These are phyloP conservation scores for Noctua fimbriata DNA, from an alignment of 2,888 invertebrate species.

Conservation along the genomic window DNA sequence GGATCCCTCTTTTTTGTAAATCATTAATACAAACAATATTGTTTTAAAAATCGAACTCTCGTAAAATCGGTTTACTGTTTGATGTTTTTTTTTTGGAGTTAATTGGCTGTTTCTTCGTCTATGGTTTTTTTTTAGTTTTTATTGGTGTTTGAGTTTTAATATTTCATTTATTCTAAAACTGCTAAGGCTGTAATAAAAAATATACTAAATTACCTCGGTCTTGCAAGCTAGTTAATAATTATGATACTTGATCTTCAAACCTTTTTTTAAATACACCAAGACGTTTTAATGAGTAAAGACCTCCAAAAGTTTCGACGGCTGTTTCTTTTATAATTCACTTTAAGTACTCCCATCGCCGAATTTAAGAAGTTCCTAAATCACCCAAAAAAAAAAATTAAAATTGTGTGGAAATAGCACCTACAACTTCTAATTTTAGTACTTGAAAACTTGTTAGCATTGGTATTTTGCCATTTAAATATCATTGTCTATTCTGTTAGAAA, in stretches of 20 bases:
- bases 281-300: conserved; percentile 31
- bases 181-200: neutral
- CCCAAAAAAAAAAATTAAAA: neutral
- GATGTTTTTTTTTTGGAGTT: conserved; percentile 8
- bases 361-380: conserved; percentile 9
- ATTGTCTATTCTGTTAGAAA: neutral
- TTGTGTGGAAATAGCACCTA: neutral
- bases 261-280: conserved; percentile 17
- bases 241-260: conserved; percentile 14
- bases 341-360: conserved; percentile 12
- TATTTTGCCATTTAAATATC: neutral
- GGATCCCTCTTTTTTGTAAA: conserved; percentile 74
- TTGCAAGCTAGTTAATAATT: neutral
- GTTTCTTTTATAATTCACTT: conserved; percentile 38
- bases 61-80: conserved; percentile 32
- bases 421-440: neutral
- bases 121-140: neutral
- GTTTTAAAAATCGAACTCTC: conserved; percentile 69
- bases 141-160: neutral
- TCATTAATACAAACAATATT: conserved; percentile 76
- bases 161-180: neutral
- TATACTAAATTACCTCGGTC: neutral
- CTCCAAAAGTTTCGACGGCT: conserved; percentile 30
- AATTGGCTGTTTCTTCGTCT: conserved; percentile 4
- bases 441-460: neutral